Percentiles rank a stretch among this genome's conserved stretches.
Evolutionary conservation across 2,113 vertebrate species (phyloP).

Genomic region (Corapipo altera): DNA sequence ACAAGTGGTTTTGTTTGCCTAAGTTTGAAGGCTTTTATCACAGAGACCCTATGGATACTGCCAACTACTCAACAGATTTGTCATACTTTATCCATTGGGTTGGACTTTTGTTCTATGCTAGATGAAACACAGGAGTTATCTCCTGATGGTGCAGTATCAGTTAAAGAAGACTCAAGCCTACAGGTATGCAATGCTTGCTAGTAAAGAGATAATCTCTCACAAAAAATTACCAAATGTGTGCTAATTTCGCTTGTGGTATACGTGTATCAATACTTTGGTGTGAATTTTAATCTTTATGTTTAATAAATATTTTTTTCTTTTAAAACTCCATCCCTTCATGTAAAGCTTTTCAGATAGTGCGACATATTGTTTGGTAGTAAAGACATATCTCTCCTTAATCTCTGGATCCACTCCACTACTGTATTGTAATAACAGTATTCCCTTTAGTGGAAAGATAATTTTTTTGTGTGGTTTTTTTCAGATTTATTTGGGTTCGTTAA

Average conservation of each 20-base stretch:
- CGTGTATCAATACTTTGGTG: neutral
- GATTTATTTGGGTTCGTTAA: neutral
- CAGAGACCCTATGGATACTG: neutral
- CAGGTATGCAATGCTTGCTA: neutral
- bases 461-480: neutral
- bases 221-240: neutral
- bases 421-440: neutral
- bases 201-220: neutral
- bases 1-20: neutral
- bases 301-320: neutral
- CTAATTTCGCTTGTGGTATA: neutral
- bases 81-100: neutral
- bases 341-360: neutral
- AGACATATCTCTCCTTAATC: neutral
- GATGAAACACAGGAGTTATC: neutral
- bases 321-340: neutral
- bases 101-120: neutral
- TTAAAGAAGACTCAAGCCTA: neutral
- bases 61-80: neutral
- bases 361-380: neutral
- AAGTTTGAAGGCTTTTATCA: neutral
- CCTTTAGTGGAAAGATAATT: neutral
- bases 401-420: neutral
- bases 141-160: neutral
- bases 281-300: neutral